These are phyloP conservation scores for Helicoverpa zea DNA, from an alignment of 1,140 invertebrate genomes.

Conservation along the genomic window DNA sequence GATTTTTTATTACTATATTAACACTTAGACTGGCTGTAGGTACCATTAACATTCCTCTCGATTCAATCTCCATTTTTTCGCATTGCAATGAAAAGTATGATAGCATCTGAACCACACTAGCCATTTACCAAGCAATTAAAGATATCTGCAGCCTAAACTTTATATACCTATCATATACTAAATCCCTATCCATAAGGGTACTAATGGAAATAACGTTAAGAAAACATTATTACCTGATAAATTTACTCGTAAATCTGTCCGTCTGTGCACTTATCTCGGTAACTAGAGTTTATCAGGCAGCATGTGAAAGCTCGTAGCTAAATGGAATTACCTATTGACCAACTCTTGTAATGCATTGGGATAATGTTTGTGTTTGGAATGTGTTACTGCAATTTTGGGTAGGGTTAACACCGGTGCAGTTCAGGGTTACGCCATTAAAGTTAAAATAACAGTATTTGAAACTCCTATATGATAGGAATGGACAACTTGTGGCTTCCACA, in stretches of 20 bases:
- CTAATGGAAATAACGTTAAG: slow-evolving; percentile 46
- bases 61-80: neutral
- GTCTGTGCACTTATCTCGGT: slow-evolving; percentile 39
- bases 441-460: too few species aligned
- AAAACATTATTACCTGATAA: slow-evolving; percentile 48
- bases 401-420: neutral
- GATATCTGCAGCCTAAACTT: slow-evolving; percentile 7
- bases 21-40: neutral
- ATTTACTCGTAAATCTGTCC: slow-evolving; percentile 47
- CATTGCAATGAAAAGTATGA: neutral
- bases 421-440: too few species aligned
- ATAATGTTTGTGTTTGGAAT: slow-evolving; percentile 4
- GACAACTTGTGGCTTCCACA: too few species aligned
- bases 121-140: slow-evolving; percentile 16
- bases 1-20: neutral
- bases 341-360: slow-evolving; percentile 25
- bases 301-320: slow-evolving; percentile 39
- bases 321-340: slow-evolving; percentile 42
- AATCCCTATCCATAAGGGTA: slow-evolving; percentile 3
- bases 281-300: slow-evolving; percentile 47
- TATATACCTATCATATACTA: slow-evolving; percentile 15
- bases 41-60: neutral
- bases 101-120: neutral
- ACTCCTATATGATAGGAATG: too few species aligned
- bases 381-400: neutral